Percentiles rank a stretch among this genome's conserved stretches.
These are phyloP conservation scores for Ceriagrion tenellum DNA, from an alignment of 2,888 invertebrate genomes.

Conservation along the genomic window DNA sequence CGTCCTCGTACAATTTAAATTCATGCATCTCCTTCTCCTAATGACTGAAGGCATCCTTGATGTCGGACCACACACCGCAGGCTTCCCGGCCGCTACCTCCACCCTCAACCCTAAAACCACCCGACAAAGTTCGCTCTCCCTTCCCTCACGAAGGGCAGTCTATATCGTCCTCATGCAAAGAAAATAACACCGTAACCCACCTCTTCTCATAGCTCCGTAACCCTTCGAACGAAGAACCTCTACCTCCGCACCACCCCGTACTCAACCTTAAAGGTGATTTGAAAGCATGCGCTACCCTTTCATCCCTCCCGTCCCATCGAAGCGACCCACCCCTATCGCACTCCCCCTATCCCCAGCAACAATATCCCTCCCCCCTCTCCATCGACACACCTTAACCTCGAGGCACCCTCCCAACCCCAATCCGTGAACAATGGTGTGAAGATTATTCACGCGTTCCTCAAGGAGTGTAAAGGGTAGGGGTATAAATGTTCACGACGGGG, in stretches of 20 bases:
- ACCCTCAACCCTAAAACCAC: background rate
- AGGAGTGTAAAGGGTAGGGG: background rate
- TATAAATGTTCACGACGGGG: background rate
- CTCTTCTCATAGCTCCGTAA: background rate
- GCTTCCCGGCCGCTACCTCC: background rate
- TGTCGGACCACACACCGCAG: constrained; percentile 43
- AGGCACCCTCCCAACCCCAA: background rate
- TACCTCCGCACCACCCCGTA: background rate
- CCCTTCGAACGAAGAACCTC: background rate
- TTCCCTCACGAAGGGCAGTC: background rate
- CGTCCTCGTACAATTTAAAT: constrained; percentile 50
- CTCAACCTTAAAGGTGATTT: background rate
- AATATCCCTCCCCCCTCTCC: background rate
- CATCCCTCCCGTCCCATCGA: background rate
- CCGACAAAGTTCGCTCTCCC: background rate
- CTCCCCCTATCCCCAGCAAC: background rate
- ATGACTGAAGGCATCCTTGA: constrained; percentile 58
- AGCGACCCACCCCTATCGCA: background rate
- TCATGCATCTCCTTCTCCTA: constrained; percentile 43
- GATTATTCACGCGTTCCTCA: background rate
- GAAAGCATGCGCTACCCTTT: constrained; percentile 12
- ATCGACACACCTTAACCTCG: background rate
- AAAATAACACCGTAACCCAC: constrained; percentile 1
- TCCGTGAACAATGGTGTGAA: constrained; percentile 6
- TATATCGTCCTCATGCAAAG: constrained; percentile 23